These are phyloP conservation scores for Chrysomela aeneicollis DNA, from an alignment of 2,888 invertebrate genomes.

Conservation along the genomic window DNA sequence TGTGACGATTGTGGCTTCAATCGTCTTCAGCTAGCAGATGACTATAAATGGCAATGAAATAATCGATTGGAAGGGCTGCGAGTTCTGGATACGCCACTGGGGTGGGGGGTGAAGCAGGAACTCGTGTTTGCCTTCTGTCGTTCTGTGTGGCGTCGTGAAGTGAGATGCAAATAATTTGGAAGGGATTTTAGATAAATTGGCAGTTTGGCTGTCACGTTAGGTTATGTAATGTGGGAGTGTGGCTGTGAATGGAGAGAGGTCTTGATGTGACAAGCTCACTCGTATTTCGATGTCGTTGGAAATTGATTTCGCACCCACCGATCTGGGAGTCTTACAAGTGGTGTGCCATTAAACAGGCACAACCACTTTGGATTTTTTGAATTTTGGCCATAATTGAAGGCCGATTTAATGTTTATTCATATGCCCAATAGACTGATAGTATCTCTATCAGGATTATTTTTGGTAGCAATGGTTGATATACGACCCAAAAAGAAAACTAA, in stretches of 20 bases:
- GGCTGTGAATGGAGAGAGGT: background rate
- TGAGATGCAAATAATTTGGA: slow-evolving; percentile 27
- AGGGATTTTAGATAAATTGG: slow-evolving; percentile 24
- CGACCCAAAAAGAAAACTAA: too few relatives aligned
- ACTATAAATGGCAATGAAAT: too few relatives aligned
- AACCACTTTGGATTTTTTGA: too few relatives aligned
- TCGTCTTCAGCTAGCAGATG: too few relatives aligned
- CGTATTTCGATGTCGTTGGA: background rate
- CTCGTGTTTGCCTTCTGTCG: slow-evolving; percentile 18
- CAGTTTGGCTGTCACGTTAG: slow-evolving; percentile 11
- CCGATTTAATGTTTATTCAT: too few relatives aligned
- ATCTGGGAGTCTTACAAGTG: background rate
- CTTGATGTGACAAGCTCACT: background rate
- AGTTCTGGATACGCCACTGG: background rate
- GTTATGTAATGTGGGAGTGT: slow-evolving; percentile 12
- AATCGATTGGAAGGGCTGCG: too few relatives aligned
- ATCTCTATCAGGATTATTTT: too few relatives aligned
- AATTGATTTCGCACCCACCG: background rate
- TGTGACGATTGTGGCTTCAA: too few relatives aligned
- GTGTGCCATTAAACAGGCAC: too few relatives aligned
- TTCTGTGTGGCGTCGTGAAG: slow-evolving; percentile 7
- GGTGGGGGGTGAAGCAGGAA: background rate
- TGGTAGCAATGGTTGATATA: too few relatives aligned
- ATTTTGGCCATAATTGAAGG: too few relatives aligned
- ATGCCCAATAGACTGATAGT: too few relatives aligned